Evolutionary conservation across 2,797 vertebrate species (phyloP).

Genomic region (Phyllotis vaccarum): DNA sequence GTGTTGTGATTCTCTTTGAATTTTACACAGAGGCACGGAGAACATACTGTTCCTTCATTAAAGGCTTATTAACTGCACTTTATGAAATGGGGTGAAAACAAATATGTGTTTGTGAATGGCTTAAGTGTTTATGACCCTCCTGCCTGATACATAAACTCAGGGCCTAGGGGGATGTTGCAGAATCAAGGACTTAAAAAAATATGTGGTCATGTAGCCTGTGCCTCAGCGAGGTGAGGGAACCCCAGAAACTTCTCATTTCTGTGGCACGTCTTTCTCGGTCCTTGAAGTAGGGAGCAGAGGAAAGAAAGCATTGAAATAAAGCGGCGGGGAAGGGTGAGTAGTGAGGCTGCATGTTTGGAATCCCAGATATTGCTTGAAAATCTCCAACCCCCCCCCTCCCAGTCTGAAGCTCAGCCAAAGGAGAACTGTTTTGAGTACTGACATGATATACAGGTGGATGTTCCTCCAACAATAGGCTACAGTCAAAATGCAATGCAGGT

Average conservation of each 20-base stretch:
- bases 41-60: slow-evolving; percentile 14
- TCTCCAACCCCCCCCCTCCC: background rate
- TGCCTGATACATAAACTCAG: background rate
- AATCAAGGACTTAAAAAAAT: slow-evolving; percentile 21
- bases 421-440: background rate
- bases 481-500: background rate
- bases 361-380: background rate
- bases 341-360: background rate
- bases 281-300: background rate
- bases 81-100: slow-evolving; percentile 23
- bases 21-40: background rate
- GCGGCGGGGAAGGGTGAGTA: too few relatives aligned
- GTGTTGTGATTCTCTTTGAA: background rate
- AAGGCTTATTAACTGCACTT: slow-evolving; percentile 47
- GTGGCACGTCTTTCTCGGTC: background rate
- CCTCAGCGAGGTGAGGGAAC: background rate
- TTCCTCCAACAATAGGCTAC: background rate
- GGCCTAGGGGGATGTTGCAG: background rate
- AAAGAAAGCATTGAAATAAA: background rate
- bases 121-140: background rate
- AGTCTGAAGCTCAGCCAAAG: background rate
- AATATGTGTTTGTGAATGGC: slow-evolving; percentile 2
- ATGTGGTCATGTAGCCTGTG: background rate
- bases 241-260: background rate
- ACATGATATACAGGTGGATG: background rate